Conservation (phyloP, 2,797 vertebrate species). For the Microchirus variegatus region DNA sequence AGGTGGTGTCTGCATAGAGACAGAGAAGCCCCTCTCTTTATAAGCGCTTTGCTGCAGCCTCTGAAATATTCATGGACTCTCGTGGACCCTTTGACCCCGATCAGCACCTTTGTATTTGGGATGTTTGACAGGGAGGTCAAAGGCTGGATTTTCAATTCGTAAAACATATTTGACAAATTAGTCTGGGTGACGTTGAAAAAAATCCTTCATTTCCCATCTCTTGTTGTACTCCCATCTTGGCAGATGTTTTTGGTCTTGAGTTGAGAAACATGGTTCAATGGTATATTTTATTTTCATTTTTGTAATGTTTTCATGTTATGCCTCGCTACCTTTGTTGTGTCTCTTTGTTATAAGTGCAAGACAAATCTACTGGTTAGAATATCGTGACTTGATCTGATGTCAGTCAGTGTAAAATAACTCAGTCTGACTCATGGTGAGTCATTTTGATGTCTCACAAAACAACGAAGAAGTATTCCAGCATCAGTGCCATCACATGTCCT, state of each 20-base stretch:
- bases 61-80: slow-evolving; percentile 77
- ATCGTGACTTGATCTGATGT: too few species aligned
- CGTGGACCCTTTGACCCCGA: slow-evolving; percentile 32
- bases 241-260: not conserved
- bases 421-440: slow-evolving; percentile 33
- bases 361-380: too few species aligned
- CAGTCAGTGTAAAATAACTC: too few species aligned
- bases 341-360: too few species aligned
- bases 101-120: slow-evolving; percentile 56
- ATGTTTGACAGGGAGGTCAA: slow-evolving; percentile 38
- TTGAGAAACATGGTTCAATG: too few species aligned
- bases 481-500: too few species aligned
- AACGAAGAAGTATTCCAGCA: not conserved
- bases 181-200: not conserved
- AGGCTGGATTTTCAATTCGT: slow-evolving; percentile 34
- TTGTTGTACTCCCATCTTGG: not conserved
- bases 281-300: too few species aligned
- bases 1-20: not conserved
- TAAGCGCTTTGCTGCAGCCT: slow-evolving; percentile 34
- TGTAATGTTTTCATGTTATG: too few species aligned
- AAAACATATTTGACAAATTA: slow-evolving; percentile 26
- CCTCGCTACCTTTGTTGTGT: too few species aligned
- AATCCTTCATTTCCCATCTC: not conserved
- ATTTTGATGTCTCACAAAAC: slow-evolving; percentile 26
- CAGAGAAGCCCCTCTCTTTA: slow-evolving; percentile 39